Conservation (phyloP, 2,797 vertebrate genomes). For the Erethizon dorsatum region DNA sequence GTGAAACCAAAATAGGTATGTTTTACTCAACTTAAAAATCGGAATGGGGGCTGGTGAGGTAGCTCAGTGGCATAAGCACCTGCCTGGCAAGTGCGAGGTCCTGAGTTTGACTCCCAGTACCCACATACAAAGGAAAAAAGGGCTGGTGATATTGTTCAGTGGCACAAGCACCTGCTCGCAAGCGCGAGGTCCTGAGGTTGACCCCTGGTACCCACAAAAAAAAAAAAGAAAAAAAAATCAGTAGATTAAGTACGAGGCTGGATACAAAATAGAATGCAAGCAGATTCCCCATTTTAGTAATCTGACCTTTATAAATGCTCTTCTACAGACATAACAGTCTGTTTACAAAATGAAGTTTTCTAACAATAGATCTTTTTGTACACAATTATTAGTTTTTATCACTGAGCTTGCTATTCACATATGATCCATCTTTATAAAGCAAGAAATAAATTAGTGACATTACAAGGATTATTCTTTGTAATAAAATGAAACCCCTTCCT, state of each 20-base stretch:
- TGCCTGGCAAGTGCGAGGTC: too few relatives aligned
- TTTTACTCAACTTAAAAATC: background rate
- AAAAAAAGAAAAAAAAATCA: background rate
- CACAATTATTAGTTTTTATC: background rate
- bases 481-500: background rate
- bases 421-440: background rate
- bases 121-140: too few relatives aligned
- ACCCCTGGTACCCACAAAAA: too few relatives aligned
- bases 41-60: too few relatives aligned
- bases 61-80: too few relatives aligned
- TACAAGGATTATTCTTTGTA: constrained; percentile 16
- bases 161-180: too few relatives aligned
- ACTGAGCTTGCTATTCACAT: constrained; percentile 5
- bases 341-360: background rate
- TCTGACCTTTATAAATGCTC: background rate
- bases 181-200: too few relatives aligned
- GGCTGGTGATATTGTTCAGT: too few relatives aligned
- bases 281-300: constrained; percentile 43
- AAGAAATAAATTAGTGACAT: background rate
- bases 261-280: background rate
- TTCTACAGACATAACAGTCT: constrained; percentile 7
- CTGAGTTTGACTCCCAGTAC: too few relatives aligned
- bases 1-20: background rate
- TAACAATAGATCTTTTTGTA: background rate
- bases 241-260: background rate